Evolutionary conservation across 2,888 invertebrate genomes (phyloP).

Genomic region (Boloria euphrosyne): DNA sequence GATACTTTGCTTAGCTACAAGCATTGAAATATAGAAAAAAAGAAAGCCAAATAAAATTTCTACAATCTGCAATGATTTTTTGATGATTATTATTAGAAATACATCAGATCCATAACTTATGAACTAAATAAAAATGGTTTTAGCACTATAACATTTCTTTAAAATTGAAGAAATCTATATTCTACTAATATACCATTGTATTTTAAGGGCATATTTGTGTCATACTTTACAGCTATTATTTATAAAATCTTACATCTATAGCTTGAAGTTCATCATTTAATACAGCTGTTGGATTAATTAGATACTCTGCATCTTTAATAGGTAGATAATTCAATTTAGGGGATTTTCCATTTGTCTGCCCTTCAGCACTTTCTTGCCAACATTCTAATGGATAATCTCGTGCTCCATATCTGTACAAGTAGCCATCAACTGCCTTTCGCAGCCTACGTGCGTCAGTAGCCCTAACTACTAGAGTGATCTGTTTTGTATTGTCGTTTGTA

Average conservation of each 20-base stretch:
- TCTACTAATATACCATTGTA: not conserved
- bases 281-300: not conserved
- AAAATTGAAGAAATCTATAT: no score
- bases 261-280: slow-evolving; percentile 10
- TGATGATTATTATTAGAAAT: no score
- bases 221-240: no score
- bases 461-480: slow-evolving; percentile 19
- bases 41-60: no score
- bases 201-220: no score
- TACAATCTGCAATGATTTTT: no score
- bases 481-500: slow-evolving; percentile 8
- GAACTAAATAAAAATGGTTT: no score
- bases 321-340: no score
- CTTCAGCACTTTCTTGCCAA: slow-evolving; percentile 12
- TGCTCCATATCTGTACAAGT: slow-evolving; percentile 3
- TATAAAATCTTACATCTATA: slow-evolving; percentile 24
- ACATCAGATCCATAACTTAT: no score
- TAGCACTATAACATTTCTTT: no score
- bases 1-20: no score
- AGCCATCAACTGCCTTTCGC: slow-evolving; percentile 15
- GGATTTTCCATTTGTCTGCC: not conserved
- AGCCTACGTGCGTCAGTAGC: slow-evolving; percentile 22
- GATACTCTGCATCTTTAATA: slow-evolving; percentile 1
- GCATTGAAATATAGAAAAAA: no score
- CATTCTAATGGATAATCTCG: slow-evolving; percentile 22